A percentile compares a stretch with the other conserved stretches of the same genome.
Conservation (phyloP, 2,797 vertebrate genomes). For the Lepilemur ruficaudatus region DNA sequence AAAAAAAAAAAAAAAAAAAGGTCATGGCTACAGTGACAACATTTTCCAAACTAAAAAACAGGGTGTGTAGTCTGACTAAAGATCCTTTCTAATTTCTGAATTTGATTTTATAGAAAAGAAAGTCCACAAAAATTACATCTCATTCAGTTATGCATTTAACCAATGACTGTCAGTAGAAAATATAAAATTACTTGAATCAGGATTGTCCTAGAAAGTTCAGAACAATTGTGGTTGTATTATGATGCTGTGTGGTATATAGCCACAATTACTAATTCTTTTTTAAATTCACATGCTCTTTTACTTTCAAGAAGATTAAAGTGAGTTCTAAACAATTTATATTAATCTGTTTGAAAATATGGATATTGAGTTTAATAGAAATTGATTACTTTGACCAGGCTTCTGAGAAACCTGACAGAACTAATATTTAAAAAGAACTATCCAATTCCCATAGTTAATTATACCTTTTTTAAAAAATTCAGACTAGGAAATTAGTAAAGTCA, state of each 20-base stretch:
- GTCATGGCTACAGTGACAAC: neutral
- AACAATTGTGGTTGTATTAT: neutral
- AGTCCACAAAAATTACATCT: neutral
- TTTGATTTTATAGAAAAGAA: conserved; percentile 32
- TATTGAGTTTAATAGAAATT: neutral
- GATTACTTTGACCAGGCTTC: neutral
- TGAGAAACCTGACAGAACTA: neutral
- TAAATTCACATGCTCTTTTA: neutral
- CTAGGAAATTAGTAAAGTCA: conserved; percentile 10
- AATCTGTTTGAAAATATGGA: neutral
- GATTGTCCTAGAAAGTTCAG: neutral
- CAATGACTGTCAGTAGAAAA: neutral
- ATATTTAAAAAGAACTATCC: neutral
- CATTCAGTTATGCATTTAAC: neutral
- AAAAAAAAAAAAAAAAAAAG: no score
- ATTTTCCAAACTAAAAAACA: conserved; percentile 4
- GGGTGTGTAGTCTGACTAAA: neutral
- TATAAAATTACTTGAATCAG: neutral
- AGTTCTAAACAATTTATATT: neutral
- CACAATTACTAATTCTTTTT: neutral
- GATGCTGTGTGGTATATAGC: neutral
- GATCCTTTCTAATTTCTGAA: conserved; percentile 2
- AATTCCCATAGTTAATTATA: neutral
- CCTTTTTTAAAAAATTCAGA: neutral
- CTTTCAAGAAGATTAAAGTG: neutral